Base-by-base conservation (phyloP, 2,797 vertebrate species). In the Clarias pachynema region DNA sequence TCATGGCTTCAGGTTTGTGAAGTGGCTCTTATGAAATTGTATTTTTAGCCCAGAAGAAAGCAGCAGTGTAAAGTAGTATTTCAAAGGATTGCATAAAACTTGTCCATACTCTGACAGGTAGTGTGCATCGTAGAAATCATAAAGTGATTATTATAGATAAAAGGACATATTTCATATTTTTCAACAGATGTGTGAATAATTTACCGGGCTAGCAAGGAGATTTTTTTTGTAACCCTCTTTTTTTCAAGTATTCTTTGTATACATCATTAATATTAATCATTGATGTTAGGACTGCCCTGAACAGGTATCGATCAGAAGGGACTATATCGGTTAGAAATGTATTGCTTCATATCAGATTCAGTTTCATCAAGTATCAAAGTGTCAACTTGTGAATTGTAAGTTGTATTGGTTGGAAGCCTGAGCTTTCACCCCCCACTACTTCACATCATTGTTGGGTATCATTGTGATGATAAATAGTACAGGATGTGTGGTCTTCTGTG, bases 381-480 rank as follows among this genome's bases (percentile, higher is more conserved):
- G 24, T 74, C 6, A 57, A 5, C n/a, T 24, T 40, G 4, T 79
- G 77, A 40, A 63, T 62, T 18, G 34, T 22, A n/a, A 37, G 3
- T 15, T 14, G 31, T 66, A 10, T 29, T 29, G 62, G n/a, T 20
- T 80, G 60, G 37, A 80, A 80, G 78, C 40, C 34, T 79, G 59
- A 44, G 15, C 24, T 78, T 75, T 24, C 1, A n/a, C 14, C 70
- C 26, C 26, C 65, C 4, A 14, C 65, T 31, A 57, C 29, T 37
- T 60, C 24, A 79, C 37, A 20, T 79, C 78, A 65, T 53, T 63
- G 37, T 79, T 63, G 44, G 20, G 29, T 22, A 15, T 65, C 86
- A 80, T 84, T 87, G 82, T 87, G 62, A 87, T 87, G 86, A 84
- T 84, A 87, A 87, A 29, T 49, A 81, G 53, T 84, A 68, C 69